Evolutionary conservation across 2,888 invertebrate species (phyloP).

Genomic region (Argynnis bischoffii): DNA sequence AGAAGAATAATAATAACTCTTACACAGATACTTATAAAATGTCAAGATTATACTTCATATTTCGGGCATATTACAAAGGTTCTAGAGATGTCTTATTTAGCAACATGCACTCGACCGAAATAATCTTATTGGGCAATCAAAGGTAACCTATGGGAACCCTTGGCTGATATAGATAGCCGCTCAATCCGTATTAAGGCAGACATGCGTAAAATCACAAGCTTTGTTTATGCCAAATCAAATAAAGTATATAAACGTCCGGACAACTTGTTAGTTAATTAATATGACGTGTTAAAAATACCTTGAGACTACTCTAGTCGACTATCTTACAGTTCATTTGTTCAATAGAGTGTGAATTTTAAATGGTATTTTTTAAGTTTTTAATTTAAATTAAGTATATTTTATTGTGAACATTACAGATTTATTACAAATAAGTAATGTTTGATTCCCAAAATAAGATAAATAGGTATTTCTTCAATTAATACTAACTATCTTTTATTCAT

Average conservation of each 20-base stretch:
- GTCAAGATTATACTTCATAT: no score
- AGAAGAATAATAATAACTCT: no score
- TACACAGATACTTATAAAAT: no score
- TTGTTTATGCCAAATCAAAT: slow-evolving; percentile 26
- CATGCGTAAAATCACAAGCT: slow-evolving; percentile 27
- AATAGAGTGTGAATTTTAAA: neutral
- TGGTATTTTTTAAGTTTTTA: neutral
- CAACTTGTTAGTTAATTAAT: neutral
- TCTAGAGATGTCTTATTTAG: slow-evolving; percentile 61
- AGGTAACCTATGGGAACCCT: slow-evolving; percentile 39
- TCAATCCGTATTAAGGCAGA: slow-evolving; percentile 25
- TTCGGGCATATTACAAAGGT: slow-evolving; percentile 30
- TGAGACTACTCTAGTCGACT: slow-evolving; percentile 14
- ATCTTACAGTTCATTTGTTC: neutral
- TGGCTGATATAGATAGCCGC: slow-evolving; percentile 23
- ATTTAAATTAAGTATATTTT: no score
- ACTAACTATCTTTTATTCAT: no score
- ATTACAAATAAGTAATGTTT: no score
- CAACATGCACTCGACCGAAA: slow-evolving; percentile 56
- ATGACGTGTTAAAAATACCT: slow-evolving; percentile 6
- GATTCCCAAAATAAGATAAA: no score
- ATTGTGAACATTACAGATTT: no score
- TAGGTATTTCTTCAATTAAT: no score
- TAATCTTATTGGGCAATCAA: slow-evolving; percentile 59
- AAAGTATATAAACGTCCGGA: slow-evolving; percentile 2